Evolutionary conservation across 1,140 invertebrate genomes (phyloP).

Genomic region (Steinernema feltiae): DNA sequence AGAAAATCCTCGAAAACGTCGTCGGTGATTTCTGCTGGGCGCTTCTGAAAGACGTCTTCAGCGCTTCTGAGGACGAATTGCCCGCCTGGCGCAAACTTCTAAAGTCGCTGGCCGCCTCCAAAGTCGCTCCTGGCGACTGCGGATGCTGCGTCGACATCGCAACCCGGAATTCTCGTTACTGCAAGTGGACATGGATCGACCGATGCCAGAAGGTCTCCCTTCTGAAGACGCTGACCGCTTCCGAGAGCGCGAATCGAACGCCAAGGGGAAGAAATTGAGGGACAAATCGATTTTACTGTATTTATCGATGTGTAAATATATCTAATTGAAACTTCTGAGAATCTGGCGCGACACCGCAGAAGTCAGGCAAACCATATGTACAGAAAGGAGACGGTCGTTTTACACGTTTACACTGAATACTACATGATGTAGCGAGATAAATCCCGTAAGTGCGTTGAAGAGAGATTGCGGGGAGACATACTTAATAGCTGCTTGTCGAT

Average conservation of each 20-base stretch:
- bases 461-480: not conserved
- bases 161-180: not conserved
- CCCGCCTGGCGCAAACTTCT: not conserved
- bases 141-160: not conserved
- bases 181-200: conserved; percentile 11
- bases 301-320: not conserved
- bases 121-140: not conserved
- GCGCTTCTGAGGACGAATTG: not conserved
- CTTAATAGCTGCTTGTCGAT: no score
- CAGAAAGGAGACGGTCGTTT: not conserved
- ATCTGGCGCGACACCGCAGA: no score
- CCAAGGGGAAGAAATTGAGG: not conserved
- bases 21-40: conserved; percentile 5
- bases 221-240: not conserved
- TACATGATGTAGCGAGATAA: no score
- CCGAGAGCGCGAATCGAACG: not conserved
- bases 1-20: not conserved
- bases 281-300: not conserved
- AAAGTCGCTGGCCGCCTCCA: not conserved
- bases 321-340: no score
- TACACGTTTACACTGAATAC: not conserved
- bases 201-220: not conserved
- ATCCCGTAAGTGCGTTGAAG: not conserved
- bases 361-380: not conserved
- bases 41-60: not conserved